Conservation (phyloP, 1,140 invertebrate species). For the Telenomus remus region DNA sequence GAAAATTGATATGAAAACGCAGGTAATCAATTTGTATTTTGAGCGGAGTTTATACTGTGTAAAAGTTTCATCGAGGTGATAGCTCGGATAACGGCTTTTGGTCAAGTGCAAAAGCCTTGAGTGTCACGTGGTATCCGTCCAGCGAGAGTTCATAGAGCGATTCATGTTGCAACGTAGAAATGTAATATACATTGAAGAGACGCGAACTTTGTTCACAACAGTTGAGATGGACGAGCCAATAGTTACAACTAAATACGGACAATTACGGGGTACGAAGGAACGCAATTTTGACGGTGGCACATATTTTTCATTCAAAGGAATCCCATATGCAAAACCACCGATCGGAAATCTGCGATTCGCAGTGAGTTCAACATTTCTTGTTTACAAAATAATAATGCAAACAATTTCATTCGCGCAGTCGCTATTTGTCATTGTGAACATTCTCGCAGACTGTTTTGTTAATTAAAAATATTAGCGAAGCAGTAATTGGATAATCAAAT, state of each 20-base stretch:
- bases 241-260: constrained; percentile 18
- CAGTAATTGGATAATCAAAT: no score
- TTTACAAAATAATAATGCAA: no score
- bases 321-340: constrained; percentile 58
- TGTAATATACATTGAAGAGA: not conserved
- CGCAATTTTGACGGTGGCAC: constrained; percentile 38
- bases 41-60: no score
- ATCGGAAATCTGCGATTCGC: constrained; percentile 60
- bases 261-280: constrained; percentile 22
- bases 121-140: not conserved
- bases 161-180: not conserved
- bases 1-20: no score
- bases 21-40: no score
- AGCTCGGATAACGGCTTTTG: not conserved
- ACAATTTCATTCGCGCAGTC: no score
- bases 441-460: no score
- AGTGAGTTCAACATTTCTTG: constrained; percentile 10
- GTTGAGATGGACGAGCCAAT: constrained; percentile 26
- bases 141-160: not conserved
- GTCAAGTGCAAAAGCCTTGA: constrained; percentile 1
- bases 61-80: no score
- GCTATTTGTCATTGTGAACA: no score
- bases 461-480: no score
- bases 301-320: constrained; percentile 42
- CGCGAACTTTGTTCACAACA: not conserved